Base-by-base conservation (phyloP, 2,113 vertebrate species). In the Carettochelys insculpta region DNA sequence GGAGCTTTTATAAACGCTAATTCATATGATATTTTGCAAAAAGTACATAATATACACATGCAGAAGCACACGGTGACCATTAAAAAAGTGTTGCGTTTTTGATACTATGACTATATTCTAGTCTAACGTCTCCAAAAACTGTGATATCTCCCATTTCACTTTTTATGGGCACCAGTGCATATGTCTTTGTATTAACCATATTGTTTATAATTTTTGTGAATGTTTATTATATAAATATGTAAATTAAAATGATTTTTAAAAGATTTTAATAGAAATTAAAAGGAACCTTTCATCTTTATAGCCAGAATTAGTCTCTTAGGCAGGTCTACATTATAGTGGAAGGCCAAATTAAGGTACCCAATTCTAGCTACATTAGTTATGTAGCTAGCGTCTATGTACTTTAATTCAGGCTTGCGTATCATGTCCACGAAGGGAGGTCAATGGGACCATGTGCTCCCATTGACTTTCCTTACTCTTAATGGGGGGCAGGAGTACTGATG, bases 221-320 rank as follows among this genome's bases (percentile, higher is more conserved):
- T 91, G 24, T 24, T 90, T 50, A 50, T 92, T 82, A 27, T 34
- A 68, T 47, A 68, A 78, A 82, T 81, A 88, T 89, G 85, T 73
- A 86, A 88, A 92, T 92, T 50, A 48, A 51, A 48, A 77, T 80
- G 19, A 22, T 27, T 38, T 52, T 83, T 76, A 61, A 25, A 89
- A 78, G 4, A 19, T n/a, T 89, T 93, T 92, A 9, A 71, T 86
- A 86, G 86, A 80, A 86, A 88, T 93, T 80, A 88, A 91, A 95
- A 85, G 91, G 24, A 77, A 16, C 17, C n/a, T 79, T 90, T 92
- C 47, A 14, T 50, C 45, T 92, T 92, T 80, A 52, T 77, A 54
- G 71, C 38, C 2, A 1, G 25, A 45, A 75, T 75, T 8, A 75
- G 71, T 27, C 41, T 20, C 22, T 75, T 25, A n/a, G n/a, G n/a